Conservation (phyloP, 2,113 vertebrate genomes). For the Gambusia holbrooki region DNA sequence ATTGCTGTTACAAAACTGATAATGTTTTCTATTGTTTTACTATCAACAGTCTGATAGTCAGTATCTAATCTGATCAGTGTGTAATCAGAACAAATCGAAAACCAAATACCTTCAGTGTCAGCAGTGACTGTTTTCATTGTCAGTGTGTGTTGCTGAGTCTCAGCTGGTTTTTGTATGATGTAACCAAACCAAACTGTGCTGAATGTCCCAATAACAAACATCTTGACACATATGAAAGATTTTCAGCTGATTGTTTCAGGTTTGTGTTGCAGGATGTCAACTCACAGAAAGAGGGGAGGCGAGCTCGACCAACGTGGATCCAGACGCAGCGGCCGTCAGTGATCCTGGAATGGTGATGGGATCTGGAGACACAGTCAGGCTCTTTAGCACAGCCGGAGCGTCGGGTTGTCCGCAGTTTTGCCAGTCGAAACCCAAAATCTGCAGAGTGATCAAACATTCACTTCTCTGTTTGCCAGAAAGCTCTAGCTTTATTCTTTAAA, state of each 20-base stretch:
- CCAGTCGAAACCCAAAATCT: slow-evolving; percentile 76
- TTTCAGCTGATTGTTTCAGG: background rate
- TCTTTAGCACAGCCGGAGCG: slow-evolving; percentile 71
- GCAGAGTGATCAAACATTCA: background rate
- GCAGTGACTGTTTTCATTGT: background rate
- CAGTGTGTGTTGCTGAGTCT: background rate
- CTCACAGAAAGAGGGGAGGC: slow-evolving; percentile 72
- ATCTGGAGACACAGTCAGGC: slow-evolving; percentile 72
- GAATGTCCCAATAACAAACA: background rate
- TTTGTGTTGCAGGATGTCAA: background rate
- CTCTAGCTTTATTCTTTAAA: background rate
- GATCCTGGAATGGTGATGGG: slow-evolving; percentile 78
- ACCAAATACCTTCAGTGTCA: background rate
- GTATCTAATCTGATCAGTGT: background rate
- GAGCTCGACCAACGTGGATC: slow-evolving; percentile 65
- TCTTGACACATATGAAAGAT: background rate
- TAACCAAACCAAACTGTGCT: background rate
- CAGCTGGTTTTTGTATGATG: background rate
- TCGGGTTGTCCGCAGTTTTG: slow-evolving; percentile 75
- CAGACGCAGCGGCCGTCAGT: slow-evolving; percentile 70
- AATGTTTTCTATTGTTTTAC: background rate
- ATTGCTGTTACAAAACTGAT: background rate
- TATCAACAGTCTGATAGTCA: background rate
- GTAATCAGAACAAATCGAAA: background rate
- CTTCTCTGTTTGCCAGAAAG: background rate